A percentile compares a stretch with the other conserved stretches of the same genome.
phyloP scores from a whole-genome alignment of 2,888 invertebrate species.

The Leucophora obtusa region DNA sequence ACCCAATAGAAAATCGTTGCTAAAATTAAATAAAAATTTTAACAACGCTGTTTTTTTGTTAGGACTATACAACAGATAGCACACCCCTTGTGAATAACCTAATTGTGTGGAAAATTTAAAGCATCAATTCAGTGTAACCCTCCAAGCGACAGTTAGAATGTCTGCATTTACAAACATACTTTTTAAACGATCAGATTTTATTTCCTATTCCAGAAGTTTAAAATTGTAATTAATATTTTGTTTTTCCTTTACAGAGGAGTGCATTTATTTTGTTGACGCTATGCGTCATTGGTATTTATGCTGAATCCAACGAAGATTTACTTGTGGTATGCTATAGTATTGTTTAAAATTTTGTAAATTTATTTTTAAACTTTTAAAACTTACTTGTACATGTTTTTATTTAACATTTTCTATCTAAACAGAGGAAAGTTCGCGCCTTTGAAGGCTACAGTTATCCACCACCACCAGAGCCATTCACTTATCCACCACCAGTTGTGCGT shows the following conservation, averaged over 20 bases:
- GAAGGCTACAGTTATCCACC: constrained; percentile 73
- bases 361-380: not conserved
- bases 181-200: too few species aligned
- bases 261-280: constrained; percentile 75
- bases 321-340: constrained; percentile 70
- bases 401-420: not conserved
- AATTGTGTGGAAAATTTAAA: too few species aligned
- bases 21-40: too few species aligned
- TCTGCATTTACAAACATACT: too few species aligned
- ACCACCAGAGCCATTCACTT: constrained; percentile 71
- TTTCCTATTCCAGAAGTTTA: not conserved
- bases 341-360: not conserved
- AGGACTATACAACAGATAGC: too few species aligned
- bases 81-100: too few species aligned
- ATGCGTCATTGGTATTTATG: constrained; percentile 73
- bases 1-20: too few species aligned
- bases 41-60: too few species aligned
- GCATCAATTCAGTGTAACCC: not conserved
- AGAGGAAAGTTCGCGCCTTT: constrained; percentile 73
- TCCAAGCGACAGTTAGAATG: too few species aligned
- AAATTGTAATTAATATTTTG: not conserved
- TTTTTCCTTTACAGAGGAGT: constrained; percentile 72
- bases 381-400: constrained; percentile 20
- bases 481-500: constrained; percentile 54
- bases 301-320: constrained; percentile 69